These are phyloP conservation scores for Hypotaenidia okinawae DNA, from an alignment of 2,797 vertebrate genomes.

Conservation along the genomic window DNA sequence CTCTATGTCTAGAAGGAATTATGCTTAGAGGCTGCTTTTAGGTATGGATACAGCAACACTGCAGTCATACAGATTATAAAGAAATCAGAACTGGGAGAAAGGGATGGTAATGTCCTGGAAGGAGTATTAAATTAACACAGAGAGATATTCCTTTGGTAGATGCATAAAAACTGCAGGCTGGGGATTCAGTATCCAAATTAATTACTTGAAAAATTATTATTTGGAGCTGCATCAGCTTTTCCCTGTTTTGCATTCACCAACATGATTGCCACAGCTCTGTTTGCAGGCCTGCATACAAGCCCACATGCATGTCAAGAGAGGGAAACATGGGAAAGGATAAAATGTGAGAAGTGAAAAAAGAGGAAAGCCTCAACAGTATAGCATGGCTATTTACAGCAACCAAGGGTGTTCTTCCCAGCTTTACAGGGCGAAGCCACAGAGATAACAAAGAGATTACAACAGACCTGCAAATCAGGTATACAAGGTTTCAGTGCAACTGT, in stretches of 20 bases:
- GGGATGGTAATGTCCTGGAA: neutral
- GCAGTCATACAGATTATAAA: neutral
- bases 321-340: neutral
- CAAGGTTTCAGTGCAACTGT: neutral
- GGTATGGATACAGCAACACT: neutral
- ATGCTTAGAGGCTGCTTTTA: neutral
- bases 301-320: neutral
- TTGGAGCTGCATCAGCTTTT: constrained; percentile 26
- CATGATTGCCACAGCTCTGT: neutral
- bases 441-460: neutral
- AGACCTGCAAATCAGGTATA: neutral
- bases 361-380: neutral
- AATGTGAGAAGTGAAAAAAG: neutral
- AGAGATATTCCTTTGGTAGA: neutral
- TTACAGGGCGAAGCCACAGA: neutral
- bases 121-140: neutral
- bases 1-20: neutral
- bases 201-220: constrained; percentile 12
- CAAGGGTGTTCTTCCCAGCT: neutral
- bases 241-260: constrained; percentile 21
- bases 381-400: neutral
- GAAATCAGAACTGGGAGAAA: neutral
- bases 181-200: neutral
- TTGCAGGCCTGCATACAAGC: neutral
- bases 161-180: neutral